Evolutionary conservation across 2,113 vertebrate genomes (phyloP).

Genomic region (Rattus norvegicus): DNA sequence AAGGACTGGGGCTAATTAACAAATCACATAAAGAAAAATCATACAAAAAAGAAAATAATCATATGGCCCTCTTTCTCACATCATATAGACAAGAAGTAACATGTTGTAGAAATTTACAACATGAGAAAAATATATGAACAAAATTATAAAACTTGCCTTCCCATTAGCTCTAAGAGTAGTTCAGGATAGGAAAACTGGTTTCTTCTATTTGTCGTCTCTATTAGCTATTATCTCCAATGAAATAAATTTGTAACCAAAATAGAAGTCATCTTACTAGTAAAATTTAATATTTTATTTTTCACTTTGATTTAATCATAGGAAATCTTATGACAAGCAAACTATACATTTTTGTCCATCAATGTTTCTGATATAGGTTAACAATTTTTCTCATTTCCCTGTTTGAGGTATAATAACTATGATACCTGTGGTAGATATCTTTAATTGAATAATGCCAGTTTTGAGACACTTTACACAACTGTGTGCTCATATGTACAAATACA

Average conservation of each 20-base stretch:
- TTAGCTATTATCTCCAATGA: background rate
- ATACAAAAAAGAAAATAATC: constrained; percentile 62
- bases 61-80: constrained; percentile 70
- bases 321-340: background rate
- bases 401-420: background rate
- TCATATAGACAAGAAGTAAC: constrained; percentile 68
- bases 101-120: constrained; percentile 3
- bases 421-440: background rate
- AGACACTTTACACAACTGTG: background rate
- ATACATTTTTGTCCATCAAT: background rate
- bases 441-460: background rate
- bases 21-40: constrained; percentile 67
- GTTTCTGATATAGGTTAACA: background rate
- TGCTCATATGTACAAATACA: background rate
- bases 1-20: constrained; percentile 82
- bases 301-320: background rate
- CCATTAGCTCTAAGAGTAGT: constrained; percentile 11
- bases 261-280: background rate
- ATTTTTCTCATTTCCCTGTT: constrained; percentile 7
- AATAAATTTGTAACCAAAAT: constrained; percentile 45
- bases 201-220: background rate
- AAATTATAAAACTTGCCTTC: constrained; percentile 45
- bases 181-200: background rate
- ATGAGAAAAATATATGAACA: constrained; percentile 25
- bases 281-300: constrained; percentile 1